phyloP scores from a whole-genome alignment of 37 sponge, comb jelly and placozoan genomes.

The Bolinopsis microptera region DNA sequence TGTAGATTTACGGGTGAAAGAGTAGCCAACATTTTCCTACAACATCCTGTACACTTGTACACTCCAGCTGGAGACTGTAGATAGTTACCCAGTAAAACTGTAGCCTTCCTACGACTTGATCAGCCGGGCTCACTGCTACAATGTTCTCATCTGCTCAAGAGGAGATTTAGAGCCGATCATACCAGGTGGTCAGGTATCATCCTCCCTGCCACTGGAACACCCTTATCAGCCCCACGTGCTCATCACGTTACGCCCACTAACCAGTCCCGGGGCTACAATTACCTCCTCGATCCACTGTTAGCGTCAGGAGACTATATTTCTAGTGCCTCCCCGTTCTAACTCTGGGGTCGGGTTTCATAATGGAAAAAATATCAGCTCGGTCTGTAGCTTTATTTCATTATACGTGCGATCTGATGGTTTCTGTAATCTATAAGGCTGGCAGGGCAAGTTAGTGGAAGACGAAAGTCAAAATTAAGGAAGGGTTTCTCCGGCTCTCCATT shows the following conservation, averaged over 20 bases:
- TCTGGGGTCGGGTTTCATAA: background rate
- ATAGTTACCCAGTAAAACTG: no score
- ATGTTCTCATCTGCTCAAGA: background rate
- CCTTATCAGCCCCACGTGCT: background rate
- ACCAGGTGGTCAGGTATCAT: background rate
- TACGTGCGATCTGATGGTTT: background rate
- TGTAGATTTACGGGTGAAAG: no score
- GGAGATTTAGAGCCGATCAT: background rate
- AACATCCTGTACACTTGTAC: no score
- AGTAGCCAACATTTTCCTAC: no score
- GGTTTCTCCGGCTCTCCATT: no score
- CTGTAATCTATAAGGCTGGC: background rate
- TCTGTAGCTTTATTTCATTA: background rate
- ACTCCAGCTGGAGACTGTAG: no score
- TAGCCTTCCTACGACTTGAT: no score
- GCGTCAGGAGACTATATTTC: background rate
- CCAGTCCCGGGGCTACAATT: background rate
- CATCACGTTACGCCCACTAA: background rate
- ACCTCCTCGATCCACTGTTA: background rate
- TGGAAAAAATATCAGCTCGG: background rate
- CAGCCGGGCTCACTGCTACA: no score
- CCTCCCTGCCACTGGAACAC: background rate
- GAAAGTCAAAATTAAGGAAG: background rate
- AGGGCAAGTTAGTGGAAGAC: no score
- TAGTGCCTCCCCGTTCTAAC: background rate